Conservation (phyloP, 2,797 vertebrate genomes). For the Lindbergichthys nudifrons region DNA sequence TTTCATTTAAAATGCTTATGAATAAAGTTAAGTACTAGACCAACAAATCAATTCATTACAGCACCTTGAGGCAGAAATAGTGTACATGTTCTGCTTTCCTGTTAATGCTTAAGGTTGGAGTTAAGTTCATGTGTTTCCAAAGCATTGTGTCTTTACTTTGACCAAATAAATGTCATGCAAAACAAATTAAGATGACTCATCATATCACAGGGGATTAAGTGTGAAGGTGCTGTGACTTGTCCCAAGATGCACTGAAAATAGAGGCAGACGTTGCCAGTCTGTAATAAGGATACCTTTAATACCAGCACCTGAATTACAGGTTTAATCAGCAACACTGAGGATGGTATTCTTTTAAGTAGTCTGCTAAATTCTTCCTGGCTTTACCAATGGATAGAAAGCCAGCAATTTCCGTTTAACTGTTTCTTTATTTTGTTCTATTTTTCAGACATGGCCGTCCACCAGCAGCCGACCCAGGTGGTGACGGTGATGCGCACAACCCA, state of each 20-base stretch:
- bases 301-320: background rate
- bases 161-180: too few relatives aligned
- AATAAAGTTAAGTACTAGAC: background rate
- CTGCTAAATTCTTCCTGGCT: background rate
- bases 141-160: background rate
- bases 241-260: background rate
- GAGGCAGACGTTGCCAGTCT: too few relatives aligned
- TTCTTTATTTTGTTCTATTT: background rate
- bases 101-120: background rate
- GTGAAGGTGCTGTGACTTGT: background rate
- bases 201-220: background rate
- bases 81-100: background rate
- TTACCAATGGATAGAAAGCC: background rate
- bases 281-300: background rate
- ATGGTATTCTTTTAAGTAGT: too few relatives aligned
- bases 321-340: background rate
- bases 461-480: constrained; percentile 54
- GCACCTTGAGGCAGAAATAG: background rate
- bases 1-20: too few relatives aligned
- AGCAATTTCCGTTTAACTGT: background rate
- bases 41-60: background rate
- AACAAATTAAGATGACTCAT: background rate
- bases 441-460: constrained; percentile 60
- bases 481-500: constrained; percentile 6
- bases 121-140: background rate